Percentiles rank a stretch among this genome's conserved stretches.
These are phyloP conservation scores for Takifugu bimaculatus DNA, from an alignment of 2,113 vertebrate species.

Conservation along the genomic window DNA sequence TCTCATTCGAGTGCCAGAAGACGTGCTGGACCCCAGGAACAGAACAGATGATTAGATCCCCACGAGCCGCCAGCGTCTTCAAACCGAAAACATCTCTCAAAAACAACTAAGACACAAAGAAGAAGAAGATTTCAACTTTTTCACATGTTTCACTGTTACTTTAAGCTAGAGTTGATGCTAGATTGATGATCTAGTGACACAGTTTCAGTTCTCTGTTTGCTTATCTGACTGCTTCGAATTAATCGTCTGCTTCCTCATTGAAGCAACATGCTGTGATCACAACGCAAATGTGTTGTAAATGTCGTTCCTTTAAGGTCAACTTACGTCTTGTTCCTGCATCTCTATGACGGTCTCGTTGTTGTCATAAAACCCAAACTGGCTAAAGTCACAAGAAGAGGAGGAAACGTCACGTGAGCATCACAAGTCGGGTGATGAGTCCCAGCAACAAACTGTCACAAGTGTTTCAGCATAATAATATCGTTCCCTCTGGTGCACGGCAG, in stretches of 20 bases:
- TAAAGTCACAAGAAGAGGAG: conserved; percentile 50
- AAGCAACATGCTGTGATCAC: too few relatives aligned
- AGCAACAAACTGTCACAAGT: background rate
- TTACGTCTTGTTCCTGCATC: conserved; percentile 83
- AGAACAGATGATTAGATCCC: conserved; percentile 76
- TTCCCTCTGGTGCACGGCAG: too few relatives aligned
- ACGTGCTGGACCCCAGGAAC: conserved; percentile 78
- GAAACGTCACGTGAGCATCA: conserved; percentile 21
- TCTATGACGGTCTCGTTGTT: conserved; percentile 84
- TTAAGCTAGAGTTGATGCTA: background rate
- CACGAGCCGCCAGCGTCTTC: conserved; percentile 81
- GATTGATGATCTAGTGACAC: background rate
- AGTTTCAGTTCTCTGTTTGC: too few relatives aligned
- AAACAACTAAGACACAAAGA: conserved; percentile 64
- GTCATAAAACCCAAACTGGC: conserved; percentile 89
- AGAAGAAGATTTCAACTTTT: background rate
- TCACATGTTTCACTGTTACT: background rate
- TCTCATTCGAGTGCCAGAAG: conserved; percentile 85
- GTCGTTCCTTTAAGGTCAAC: conserved; percentile 26
- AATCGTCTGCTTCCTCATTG: too few relatives aligned
- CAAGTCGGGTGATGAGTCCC: conserved; percentile 25
- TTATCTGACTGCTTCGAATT: too few relatives aligned
- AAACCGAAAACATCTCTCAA: conserved; percentile 80
- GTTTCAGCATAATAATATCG: too few relatives aligned
- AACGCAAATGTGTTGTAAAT: background rate